phyloP scores from a whole-genome alignment of 2,113 vertebrate species.

The Ellobius talpinus region DNA sequence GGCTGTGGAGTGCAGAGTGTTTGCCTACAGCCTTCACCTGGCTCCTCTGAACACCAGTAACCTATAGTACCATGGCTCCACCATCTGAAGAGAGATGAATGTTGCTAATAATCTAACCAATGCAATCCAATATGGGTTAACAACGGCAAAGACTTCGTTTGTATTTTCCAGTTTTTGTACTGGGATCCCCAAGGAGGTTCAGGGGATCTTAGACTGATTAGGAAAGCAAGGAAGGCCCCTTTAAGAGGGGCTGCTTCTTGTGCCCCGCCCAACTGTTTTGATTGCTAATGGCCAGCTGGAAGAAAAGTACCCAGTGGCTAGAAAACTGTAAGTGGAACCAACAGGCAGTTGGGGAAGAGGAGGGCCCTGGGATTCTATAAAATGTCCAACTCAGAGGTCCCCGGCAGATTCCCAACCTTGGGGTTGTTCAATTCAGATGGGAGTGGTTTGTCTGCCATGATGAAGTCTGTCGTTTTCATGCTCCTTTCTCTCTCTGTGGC shows the following conservation, averaged over 20 bases:
- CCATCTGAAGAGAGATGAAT: background rate
- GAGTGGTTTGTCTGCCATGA: background rate
- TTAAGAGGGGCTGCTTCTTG: background rate
- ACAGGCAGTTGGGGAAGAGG: background rate
- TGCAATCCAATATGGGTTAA: background rate
- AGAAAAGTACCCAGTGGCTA: background rate
- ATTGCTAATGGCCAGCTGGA: no score
- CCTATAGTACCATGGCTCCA: background rate
- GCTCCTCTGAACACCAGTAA: background rate
- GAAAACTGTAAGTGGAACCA: background rate
- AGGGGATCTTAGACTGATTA: background rate
- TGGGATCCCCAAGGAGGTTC: background rate
- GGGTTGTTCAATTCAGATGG: background rate
- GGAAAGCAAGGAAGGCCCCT: background rate
- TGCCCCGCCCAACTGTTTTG: accelerated
- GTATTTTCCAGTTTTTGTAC: background rate
- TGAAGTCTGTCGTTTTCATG: background rate
- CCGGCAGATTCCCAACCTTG: background rate
- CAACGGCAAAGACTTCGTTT: background rate
- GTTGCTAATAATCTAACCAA: background rate
- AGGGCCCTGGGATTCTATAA: background rate
- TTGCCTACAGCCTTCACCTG: no score
- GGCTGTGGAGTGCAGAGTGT: background rate
- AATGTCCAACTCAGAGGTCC: background rate
- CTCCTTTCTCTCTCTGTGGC: background rate